Evolutionary conservation across 1,140 invertebrate genomes (phyloP), one percentile per base, ranked within the genome.

Genomic region (Drosophila pseudoananassae): DNA sequence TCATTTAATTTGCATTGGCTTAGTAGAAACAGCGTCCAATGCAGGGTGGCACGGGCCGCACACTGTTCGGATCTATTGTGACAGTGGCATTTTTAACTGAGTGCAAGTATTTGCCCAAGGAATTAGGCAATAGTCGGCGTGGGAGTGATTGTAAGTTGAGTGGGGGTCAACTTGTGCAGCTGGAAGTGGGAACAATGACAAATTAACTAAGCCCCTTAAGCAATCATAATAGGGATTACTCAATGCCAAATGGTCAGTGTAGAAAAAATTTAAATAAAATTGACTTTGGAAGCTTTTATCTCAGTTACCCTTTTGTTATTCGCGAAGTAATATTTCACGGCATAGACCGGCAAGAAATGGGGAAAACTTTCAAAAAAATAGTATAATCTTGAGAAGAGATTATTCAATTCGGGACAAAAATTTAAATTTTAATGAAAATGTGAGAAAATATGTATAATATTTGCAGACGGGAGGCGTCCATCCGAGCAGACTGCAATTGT

Each of bases 1-100:
- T 85, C 87, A 85, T 85, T 85, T 85, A 85, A 85, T 85, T 85
- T 85, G 54, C 74, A 66, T 61, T 75, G 79, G 78, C 78, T 83
- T 56, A 69, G 49, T 63, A 52, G 55, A 55, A 46, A 27, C 72
- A 23, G 25, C 64, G 25, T 6, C 25, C 25, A 27, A 7, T 1
- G 25, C 25, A 27, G 10, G 1, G 10, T 3, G 33, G 33, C 10
- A 7, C 53, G 52, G 46, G 46, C n/a, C 47, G 59, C 52, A 47
- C 27, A 68, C 55, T 79, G 79, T 70, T 66, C 31, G 54, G 52
- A 38, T 40, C 38, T 69, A 74, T 63, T 64, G 57, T 68, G 53
- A 3, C 14, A 12, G 38, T 17, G 56, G 43, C 51, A 58, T 14
- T 59, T 46, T 82, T 85, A 87, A 85, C 81, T 85, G 82, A 61